Conservation (phyloP, 2,888 invertebrate species). For the Lycia hirtaria region DNA sequence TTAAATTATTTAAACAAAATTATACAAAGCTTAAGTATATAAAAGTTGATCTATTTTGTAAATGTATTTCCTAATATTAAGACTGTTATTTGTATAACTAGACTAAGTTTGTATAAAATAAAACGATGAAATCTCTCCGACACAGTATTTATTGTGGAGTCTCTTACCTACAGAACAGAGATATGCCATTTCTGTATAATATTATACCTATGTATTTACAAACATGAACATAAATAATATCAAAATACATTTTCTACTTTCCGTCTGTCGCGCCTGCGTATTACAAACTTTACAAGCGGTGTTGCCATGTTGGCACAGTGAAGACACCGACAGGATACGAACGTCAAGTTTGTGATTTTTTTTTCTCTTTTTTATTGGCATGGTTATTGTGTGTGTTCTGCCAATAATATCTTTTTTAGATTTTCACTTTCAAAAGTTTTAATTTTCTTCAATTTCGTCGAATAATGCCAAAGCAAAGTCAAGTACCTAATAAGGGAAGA, state of each 20-base stretch:
- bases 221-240: slow-evolving; percentile 83
- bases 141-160: slow-evolving; percentile 75
- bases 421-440: no score
- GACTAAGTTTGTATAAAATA: slow-evolving; percentile 47
- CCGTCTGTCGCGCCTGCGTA: slow-evolving; percentile 43
- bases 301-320: slow-evolving; percentile 13
- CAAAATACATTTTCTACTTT: slow-evolving; percentile 74
- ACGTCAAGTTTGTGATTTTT: no score
- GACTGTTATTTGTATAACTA: slow-evolving; percentile 17
- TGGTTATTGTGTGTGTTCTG: not conserved
- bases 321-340: slow-evolving; percentile 39
- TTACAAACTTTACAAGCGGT: slow-evolving; percentile 11
- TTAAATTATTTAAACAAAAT: not conserved
- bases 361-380: no score
- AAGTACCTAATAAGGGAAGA: no score
- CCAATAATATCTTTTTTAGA: no score
- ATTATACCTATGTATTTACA: slow-evolving; percentile 71
- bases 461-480: no score
- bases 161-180: slow-evolving; percentile 77
- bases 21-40: not conserved
- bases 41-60: not conserved
- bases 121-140: slow-evolving; percentile 64
- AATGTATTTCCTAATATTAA: slow-evolving; percentile 5
- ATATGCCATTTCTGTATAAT: slow-evolving; percentile 79
- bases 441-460: no score